phyloP scores from a whole-genome alignment of 2,888 invertebrate species.

The Scaptomyza reducta region DNA sequence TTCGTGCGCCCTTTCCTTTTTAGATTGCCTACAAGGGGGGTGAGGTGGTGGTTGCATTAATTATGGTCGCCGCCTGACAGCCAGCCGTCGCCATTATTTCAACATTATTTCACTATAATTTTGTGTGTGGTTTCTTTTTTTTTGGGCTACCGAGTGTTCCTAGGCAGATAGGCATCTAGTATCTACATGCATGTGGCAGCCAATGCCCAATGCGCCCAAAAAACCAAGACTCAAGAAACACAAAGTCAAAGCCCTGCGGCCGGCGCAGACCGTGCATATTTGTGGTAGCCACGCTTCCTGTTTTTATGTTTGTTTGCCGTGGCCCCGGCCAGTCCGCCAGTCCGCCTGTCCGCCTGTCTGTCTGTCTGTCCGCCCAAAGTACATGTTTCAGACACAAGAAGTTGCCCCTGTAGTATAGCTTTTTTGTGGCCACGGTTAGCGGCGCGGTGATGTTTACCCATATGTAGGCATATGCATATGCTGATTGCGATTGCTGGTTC shows the following conservation, averaged over 20 bases:
- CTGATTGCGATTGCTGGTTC: slow-evolving; percentile 70
- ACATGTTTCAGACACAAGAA: slow-evolving; percentile 69
- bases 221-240: slow-evolving; percentile 23
- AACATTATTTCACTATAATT: slow-evolving; percentile 54
- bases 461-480: slow-evolving; percentile 80
- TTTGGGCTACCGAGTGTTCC: slow-evolving; percentile 53
- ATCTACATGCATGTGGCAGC: slow-evolving; percentile 74
- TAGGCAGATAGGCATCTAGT: slow-evolving; percentile 73
- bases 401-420: slow-evolving; percentile 62
- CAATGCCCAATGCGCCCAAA: slow-evolving; percentile 55
- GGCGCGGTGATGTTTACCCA: slow-evolving; percentile 82
- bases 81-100: slow-evolving; percentile 56
- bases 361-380: slow-evolving; percentile 4
- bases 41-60: slow-evolving; percentile 54
- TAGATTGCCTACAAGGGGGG: slow-evolving; percentile 16
- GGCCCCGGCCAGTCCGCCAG: slow-evolving; percentile 36
- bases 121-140: slow-evolving; percentile 12
- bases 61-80: slow-evolving; percentile 72
- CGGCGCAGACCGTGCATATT: slow-evolving; percentile 68
- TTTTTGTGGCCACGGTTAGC: slow-evolving; percentile 66
- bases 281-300: slow-evolving; percentile 80
- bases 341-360: slow-evolving; percentile 10
- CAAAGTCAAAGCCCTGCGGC: slow-evolving; percentile 53
- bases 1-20: slow-evolving; percentile 65
- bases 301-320: slow-evolving; percentile 74